A percentile compares a stretch with the other conserved stretches of the same genome.
phyloP scores from a whole-genome alignment of 2,113 vertebrate species.

The Halcyon senegalensis region DNA sequence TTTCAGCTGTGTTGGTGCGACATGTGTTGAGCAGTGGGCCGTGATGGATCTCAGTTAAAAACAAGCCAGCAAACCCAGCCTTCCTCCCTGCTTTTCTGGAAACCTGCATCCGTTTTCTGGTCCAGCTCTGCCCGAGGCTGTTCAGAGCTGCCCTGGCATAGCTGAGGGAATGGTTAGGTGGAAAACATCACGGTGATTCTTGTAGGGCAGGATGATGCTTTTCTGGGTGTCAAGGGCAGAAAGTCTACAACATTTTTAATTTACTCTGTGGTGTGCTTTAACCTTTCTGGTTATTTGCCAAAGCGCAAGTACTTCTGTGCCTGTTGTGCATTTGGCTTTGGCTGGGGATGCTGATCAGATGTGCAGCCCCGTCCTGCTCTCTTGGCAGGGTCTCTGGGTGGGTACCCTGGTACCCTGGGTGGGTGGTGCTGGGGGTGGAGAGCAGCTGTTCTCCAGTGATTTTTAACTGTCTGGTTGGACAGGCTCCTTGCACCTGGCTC shows the following conservation, averaged over 20 bases:
- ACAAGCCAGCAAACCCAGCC: neutral
- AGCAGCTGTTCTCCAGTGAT: neutral
- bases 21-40: neutral
- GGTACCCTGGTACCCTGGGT: no score
- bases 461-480: neutral
- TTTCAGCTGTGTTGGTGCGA: neutral
- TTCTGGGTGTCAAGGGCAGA: neutral
- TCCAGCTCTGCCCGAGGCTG: neutral
- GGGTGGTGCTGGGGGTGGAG: neutral
- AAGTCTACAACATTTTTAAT: neutral
- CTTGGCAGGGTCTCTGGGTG: neutral
- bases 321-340: neutral
- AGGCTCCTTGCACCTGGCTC: neutral
- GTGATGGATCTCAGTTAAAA: neutral
- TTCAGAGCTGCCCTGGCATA: neutral
- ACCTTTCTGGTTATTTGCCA: neutral
- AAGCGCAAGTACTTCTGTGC: neutral
- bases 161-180: neutral
- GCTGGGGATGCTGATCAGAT: neutral
- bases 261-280: neutral
- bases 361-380: no score
- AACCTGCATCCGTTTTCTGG: neutral
- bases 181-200: accelerated
- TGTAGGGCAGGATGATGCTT: neutral
- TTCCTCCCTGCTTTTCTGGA: neutral